A percentile compares a stretch with the other conserved stretches of the same genome.
These are phyloP conservation scores for Zaprionus ghesquierei DNA, from an alignment of 1,140 invertebrate species.

Conservation along the genomic window DNA sequence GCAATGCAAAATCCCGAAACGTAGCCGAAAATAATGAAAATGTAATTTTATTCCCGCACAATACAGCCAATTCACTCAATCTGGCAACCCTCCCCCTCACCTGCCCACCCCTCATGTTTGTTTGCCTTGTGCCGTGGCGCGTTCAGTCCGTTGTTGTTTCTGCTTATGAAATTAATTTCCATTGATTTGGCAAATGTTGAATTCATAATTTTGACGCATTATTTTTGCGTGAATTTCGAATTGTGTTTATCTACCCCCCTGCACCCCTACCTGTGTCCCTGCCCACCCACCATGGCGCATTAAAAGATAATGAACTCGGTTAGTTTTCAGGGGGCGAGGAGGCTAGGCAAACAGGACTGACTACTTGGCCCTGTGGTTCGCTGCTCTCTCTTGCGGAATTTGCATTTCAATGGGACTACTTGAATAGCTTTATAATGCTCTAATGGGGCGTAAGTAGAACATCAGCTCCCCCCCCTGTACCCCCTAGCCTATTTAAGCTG, in stretches of 20 bases:
- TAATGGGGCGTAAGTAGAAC: slow-evolving; percentile 31
- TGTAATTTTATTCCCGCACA: slow-evolving; percentile 70
- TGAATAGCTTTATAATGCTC: slow-evolving; percentile 33
- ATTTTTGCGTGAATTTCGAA: slow-evolving; percentile 75
- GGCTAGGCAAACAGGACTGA: background rate
- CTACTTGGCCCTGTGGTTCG: background rate
- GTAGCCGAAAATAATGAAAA: slow-evolving; percentile 65
- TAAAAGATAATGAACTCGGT: slow-evolving; percentile 68
- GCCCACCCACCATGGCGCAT: slow-evolving; percentile 36
- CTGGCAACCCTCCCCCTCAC: background rate
- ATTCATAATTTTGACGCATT: slow-evolving; percentile 81
- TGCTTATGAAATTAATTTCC: slow-evolving; percentile 77
- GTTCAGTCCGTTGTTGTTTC: slow-evolving; percentile 36
- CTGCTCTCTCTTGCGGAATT: slow-evolving; percentile 36
- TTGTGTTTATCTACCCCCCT: slow-evolving; percentile 63
- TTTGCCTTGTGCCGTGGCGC: slow-evolving; percentile 10
- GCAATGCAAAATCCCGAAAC: slow-evolving; percentile 29
- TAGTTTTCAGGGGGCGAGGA: background rate
- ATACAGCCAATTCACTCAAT: slow-evolving; percentile 51
- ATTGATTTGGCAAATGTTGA: slow-evolving; percentile 80
- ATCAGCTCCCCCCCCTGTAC: slow-evolving; percentile 1
- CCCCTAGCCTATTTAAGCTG: background rate
- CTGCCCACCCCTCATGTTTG: slow-evolving; percentile 7
- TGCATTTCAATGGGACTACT: slow-evolving; percentile 54
- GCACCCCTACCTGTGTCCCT: no score